Conservation (phyloP, 2,797 vertebrate species). For the Siniperca obscura region DNA sequence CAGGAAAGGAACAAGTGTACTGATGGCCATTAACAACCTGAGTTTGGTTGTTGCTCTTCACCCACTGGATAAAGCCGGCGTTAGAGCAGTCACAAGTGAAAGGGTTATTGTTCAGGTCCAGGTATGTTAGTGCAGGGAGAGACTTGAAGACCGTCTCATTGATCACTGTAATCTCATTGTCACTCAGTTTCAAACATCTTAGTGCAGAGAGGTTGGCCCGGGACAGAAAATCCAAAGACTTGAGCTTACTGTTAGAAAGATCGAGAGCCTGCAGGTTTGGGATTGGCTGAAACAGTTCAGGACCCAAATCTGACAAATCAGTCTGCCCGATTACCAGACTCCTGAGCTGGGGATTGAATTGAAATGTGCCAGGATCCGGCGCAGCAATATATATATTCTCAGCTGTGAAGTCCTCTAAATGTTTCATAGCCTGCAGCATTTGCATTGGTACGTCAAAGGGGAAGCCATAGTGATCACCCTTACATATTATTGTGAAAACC, state of each 20-base stretch:
- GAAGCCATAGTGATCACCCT: fast-evolving
- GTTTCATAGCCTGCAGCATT: not conserved
- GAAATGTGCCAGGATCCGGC: not conserved
- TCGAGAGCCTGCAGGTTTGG: conserved; percentile 45
- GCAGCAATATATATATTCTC: not conserved
- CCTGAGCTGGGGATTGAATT: conserved; percentile 4
- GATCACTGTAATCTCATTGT: conserved; percentile 40
- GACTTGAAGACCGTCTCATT: not conserved
- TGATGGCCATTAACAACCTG: conserved; percentile 59
- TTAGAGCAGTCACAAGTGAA: conserved; percentile 77
- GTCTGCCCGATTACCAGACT: not conserved
- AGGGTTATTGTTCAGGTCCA: conserved; percentile 68
- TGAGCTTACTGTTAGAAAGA: conserved; percentile 26
- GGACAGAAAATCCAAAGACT: conserved; percentile 53
- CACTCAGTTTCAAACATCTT: not conserved
- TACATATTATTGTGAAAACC: not conserved
- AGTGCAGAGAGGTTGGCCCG: conserved; percentile 4
- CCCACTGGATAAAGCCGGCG: conserved; percentile 67
- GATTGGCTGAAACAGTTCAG: conserved; percentile 28
- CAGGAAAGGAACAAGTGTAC: conserved; percentile 54
- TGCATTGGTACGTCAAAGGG: fast-evolving
- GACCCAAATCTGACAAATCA: conserved; percentile 21
- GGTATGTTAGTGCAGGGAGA: conserved; percentile 44
- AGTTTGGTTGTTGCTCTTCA: conserved; percentile 57
- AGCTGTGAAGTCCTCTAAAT: conserved; percentile 42